Conservation (phyloP, 2,113 vertebrate species). For the Hippolais icterina region DNA sequence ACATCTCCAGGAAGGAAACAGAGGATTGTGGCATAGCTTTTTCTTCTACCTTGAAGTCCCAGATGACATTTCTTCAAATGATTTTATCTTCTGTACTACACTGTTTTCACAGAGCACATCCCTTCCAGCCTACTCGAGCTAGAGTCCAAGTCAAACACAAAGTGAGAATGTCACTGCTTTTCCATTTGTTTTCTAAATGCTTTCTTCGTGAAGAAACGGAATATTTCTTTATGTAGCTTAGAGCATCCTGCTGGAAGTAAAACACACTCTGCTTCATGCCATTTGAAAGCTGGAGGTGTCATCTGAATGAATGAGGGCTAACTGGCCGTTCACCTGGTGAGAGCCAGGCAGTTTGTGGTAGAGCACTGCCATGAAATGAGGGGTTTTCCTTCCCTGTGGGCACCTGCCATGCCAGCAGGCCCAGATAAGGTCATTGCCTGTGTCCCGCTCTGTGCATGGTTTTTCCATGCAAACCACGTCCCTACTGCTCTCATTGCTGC, state of each 20-base stretch:
- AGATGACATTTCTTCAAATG: neutral
- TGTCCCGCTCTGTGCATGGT: fast-evolving
- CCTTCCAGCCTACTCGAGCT: neutral
- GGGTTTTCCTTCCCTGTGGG: neutral
- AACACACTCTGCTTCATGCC: neutral
- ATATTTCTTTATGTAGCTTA: neutral
- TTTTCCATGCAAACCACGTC: neutral
- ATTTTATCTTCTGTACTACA: neutral
- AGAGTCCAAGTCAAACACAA: neutral
- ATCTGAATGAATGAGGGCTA: neutral
- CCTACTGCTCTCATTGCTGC: neutral
- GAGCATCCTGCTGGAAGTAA: neutral
- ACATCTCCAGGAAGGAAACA: neutral
- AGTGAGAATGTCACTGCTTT: neutral
- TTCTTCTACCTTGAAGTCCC: neutral
- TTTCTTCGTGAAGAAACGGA: neutral
- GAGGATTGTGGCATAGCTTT: neutral
- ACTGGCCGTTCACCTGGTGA: neutral
- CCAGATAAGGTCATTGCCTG: neutral
- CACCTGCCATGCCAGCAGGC: neutral
- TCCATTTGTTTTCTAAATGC: neutral
- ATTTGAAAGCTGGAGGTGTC: neutral
- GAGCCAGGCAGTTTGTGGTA: neutral
- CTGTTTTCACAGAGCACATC: neutral
- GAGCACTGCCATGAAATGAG: neutral